Base-by-base conservation (phyloP, 2,113 vertebrate species). In the Plecturocebus donacophilus region DNA sequence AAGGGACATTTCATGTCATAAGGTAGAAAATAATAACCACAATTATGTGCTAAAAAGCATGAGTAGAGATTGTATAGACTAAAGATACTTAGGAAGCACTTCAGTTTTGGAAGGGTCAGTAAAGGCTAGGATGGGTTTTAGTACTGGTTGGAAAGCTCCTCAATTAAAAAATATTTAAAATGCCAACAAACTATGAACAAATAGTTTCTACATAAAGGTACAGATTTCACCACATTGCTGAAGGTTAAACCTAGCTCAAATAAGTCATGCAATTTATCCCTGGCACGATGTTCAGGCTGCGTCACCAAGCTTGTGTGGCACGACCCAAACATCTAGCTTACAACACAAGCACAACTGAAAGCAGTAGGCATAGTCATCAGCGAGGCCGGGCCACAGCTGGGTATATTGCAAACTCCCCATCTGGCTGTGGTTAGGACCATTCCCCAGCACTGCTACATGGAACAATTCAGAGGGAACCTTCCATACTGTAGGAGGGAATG, bases 391-490 rank as follows among this genome's bases (percentile, higher is more conserved):
- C 14, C 56, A 20, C 8, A 56, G 35, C 27, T 2, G 1, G 3
- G 52, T 20, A 54, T 66, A 45, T 30, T 25, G 19, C 35, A 2
- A 11, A 9, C 8, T 30, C 54, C 25, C 40, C 5, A 17, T 35
- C 20, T 8, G 21, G 32, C 1, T 68, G 27, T 35, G 49, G 32
- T 16, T 10, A 68, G 49, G 30, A 79, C 61, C 52, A 12, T 25
- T 38, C 19, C 6, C 9, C 17, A 35, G 23, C 14, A 23, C 32
- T 70, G 47, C 30, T 19, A 5, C 2, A 6, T 0, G 6, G 2
- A 16, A 58, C 38, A 42, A 0, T 17, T 3, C n/a, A 17, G 10
- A 0, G 23, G 8, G 9, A 16, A 20, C 5, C 2, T 5, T 25
- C 61, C n/a, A 10, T 7, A 20, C 0, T 11, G 8, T 14, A 40